Percentiles rank a stretch among this genome's conserved stretches.
These are phyloP conservation scores for Centropus bengalensis DNA, from an alignment of 2,113 vertebrate genomes.

Conservation along the genomic window DNA sequence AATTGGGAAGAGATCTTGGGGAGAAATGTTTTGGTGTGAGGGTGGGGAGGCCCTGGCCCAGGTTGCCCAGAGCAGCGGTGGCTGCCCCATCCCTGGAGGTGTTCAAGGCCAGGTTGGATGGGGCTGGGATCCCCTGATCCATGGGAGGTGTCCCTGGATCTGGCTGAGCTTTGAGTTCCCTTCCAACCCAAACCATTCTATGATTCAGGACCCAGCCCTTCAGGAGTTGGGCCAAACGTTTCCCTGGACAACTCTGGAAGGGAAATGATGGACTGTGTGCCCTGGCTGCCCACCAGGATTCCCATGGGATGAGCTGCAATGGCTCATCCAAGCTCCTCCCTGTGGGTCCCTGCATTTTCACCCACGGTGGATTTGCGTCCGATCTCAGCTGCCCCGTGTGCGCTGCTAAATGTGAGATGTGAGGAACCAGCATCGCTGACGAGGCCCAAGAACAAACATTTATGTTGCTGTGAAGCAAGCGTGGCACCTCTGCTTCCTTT, in stretches of 20 bases:
- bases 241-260: background rate
- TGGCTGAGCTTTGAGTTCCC: too few relatives aligned
- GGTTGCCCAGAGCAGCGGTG: too few relatives aligned
- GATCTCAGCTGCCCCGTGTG: background rate
- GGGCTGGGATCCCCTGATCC: too few relatives aligned
- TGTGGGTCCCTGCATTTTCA: background rate
- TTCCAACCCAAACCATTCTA: too few relatives aligned
- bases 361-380: fast-evolving
- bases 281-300: background rate
- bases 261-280: background rate
- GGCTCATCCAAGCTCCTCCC: background rate
- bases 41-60: too few relatives aligned
- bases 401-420: background rate
- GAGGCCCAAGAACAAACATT: slow-evolving; percentile 8
- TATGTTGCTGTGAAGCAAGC: slow-evolving; percentile 50
- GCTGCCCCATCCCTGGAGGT: too few relatives aligned
- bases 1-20: too few relatives aligned
- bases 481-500: slow-evolving; percentile 64
- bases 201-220: background rate
- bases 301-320: background rate
- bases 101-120: too few relatives aligned
- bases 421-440: background rate
- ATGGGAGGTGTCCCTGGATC: too few relatives aligned
- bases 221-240: background rate
- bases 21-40: too few relatives aligned